Evolutionary conservation across 1,140 invertebrate species (phyloP).

Genomic region (Drosophila pseudoobscura): DNA sequence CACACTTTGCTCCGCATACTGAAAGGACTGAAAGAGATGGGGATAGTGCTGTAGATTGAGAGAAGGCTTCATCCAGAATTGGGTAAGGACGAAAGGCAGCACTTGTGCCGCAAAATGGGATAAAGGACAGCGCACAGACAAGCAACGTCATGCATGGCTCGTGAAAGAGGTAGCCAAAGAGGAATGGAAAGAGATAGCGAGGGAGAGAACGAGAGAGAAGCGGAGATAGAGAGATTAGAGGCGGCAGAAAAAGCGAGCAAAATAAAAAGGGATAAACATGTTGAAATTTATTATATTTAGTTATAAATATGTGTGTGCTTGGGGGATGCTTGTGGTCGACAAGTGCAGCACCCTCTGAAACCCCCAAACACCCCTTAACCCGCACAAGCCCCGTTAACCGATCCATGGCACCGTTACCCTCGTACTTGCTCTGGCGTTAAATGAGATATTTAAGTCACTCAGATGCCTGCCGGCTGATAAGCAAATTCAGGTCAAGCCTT

Average conservation of each 20-base stretch:
- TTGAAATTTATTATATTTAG: constrained; percentile 71
- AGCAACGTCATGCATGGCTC: not conserved
- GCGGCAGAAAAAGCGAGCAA: constrained; percentile 40
- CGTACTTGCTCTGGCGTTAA: constrained; percentile 74
- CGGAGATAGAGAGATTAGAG: not conserved
- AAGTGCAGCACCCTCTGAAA: constrained; percentile 39
- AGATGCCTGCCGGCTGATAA: constrained; percentile 68
- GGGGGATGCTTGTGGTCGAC: constrained; percentile 21
- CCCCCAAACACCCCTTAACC: constrained; percentile 25
- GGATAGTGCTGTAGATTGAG: no score
- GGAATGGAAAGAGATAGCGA: constrained; percentile 1
- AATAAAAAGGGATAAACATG: constrained; percentile 71
- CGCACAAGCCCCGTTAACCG: not conserved
- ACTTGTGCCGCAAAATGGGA: constrained; percentile 12
- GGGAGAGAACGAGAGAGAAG: not conserved
- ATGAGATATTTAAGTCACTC: constrained; percentile 79
- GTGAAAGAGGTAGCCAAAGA: no score
- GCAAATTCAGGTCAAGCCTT: constrained; percentile 71
- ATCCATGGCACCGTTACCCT: not conserved
- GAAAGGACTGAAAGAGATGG: no score
- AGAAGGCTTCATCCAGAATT: not conserved
- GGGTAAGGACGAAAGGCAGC: constrained; percentile 1
- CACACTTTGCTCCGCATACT: constrained; percentile 57
- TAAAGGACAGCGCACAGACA: constrained; percentile 14
- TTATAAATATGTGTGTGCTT: constrained; percentile 26